These are phyloP conservation scores for Drosophila dives DNA, from an alignment of 2,888 invertebrate species.

Conservation along the genomic window DNA sequence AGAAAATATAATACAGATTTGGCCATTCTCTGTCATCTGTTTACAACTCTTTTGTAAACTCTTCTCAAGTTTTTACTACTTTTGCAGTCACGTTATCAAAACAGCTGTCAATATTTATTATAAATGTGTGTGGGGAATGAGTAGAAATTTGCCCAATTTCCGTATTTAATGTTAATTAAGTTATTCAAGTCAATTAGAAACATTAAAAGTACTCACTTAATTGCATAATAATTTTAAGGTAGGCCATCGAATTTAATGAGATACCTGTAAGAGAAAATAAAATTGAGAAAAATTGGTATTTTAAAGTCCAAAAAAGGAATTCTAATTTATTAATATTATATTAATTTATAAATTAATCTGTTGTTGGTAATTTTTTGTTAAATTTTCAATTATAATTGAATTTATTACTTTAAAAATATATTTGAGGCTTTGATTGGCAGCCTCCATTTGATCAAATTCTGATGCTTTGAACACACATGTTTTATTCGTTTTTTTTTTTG, in stretches of 20 bases:
- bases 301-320: neutral
- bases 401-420: neutral
- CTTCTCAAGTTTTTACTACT: constrained; percentile 3
- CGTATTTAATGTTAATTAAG: neutral
- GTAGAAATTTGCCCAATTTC: neutral
- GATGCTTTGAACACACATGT: neutral
- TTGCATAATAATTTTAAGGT: neutral
- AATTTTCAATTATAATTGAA: neutral
- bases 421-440: constrained; percentile 1
- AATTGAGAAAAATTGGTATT: neutral
- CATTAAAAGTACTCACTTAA: neutral
- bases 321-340: neutral
- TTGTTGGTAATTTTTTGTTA: neutral
- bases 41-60: constrained; percentile 16
- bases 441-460: neutral
- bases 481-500: neutral
- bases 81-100: neutral
- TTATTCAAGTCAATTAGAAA: neutral
- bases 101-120: neutral
- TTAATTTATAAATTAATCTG: neutral
- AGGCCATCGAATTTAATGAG: too few species aligned
- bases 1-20: constrained; percentile 62
- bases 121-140: neutral
- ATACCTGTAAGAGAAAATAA: neutral
- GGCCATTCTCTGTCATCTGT: constrained; percentile 18